These are phyloP conservation scores for Hybos culiciformis DNA, from an alignment of 2,888 invertebrate species.

Conservation along the genomic window DNA sequence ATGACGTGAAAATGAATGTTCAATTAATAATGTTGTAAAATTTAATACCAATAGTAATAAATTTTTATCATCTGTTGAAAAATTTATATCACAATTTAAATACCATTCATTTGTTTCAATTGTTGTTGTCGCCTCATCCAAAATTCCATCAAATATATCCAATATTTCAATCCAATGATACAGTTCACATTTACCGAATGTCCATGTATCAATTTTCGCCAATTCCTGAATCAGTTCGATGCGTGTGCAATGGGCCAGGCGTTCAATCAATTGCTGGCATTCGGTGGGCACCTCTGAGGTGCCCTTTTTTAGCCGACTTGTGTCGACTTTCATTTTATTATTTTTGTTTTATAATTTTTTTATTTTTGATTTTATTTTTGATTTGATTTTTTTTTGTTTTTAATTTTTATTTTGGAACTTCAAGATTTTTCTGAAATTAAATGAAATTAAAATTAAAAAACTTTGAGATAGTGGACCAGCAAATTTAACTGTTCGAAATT, in stretches of 20 bases:
- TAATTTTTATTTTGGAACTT: too few relatives aligned
- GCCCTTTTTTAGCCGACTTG: conserved; percentile 65
- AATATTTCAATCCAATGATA: conserved; percentile 77
- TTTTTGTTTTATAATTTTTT: conserved; percentile 37
- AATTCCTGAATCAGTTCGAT: conserved; percentile 53
- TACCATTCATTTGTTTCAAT: conserved; percentile 28
- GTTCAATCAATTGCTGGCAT: conserved; percentile 62
- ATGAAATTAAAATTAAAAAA: too few relatives aligned
- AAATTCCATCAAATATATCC: conserved; percentile 58
- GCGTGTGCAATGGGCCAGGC: conserved; percentile 50
- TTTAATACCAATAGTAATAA: conserved; percentile 60
- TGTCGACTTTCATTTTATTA: conserved; percentile 74
- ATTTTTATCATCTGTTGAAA: conserved; percentile 41
- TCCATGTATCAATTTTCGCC: conserved; percentile 64
- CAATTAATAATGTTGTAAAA: conserved; percentile 70
- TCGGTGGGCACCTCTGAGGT: conserved; percentile 69
- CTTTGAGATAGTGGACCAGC: too few relatives aligned
- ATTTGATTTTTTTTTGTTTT: not conserved
- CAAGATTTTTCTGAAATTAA: too few relatives aligned
- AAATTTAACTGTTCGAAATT: too few relatives aligned
- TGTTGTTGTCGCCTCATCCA: conserved; percentile 52
- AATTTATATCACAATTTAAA: conserved; percentile 56
- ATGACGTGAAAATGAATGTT: conserved; percentile 76
- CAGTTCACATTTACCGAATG: conserved; percentile 74
- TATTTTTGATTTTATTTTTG: conserved; percentile 39